A percentile compares a stretch with the other conserved stretches of the same genome.
Evolutionary conservation across 2,888 invertebrate species (phyloP).

Genomic region (Pemphredon lugubris): DNA sequence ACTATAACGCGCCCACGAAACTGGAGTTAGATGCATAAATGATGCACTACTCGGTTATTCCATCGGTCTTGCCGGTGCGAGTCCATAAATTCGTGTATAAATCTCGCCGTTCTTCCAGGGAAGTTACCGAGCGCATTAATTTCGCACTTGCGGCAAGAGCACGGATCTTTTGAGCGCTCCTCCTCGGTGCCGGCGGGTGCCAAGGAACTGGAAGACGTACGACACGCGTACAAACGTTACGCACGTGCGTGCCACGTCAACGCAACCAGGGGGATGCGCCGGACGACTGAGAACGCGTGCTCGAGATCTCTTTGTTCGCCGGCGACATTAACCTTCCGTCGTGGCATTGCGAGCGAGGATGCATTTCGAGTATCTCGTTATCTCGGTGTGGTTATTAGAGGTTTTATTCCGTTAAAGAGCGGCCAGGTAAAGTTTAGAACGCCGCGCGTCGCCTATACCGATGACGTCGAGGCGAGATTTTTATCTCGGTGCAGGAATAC

Average conservation of each 20-base stretch:
- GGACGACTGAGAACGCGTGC: conserved; percentile 6
- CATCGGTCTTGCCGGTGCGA: conserved; percentile 56
- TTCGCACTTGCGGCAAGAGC: conserved; percentile 53
- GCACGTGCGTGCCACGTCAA: conserved; percentile 24
- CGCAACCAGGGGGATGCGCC: background rate
- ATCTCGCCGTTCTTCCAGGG: conserved; percentile 58
- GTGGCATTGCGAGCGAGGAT: background rate
- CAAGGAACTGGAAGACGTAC: conserved; percentile 51
- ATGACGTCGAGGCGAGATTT: too few relatives aligned
- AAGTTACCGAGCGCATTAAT: conserved; percentile 67
- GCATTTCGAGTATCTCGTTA: background rate
- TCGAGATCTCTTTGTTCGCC: conserved; percentile 7
- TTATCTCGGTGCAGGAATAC: too few relatives aligned
- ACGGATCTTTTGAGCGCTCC: conserved; percentile 38
- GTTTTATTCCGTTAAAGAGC: background rate
- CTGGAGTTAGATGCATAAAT: conserved; percentile 54
- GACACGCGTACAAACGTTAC: conserved; percentile 37
- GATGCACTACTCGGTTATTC: conserved; percentile 55
- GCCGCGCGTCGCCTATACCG: background rate
- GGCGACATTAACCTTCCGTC: conserved; percentile 31
- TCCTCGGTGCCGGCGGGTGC: conserved; percentile 31
- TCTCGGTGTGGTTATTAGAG: conserved; percentile 7
- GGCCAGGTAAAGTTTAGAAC: background rate
- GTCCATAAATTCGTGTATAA: conserved; percentile 61
- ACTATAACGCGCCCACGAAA: conserved; percentile 26